A percentile compares a stretch with the other conserved stretches of the same genome.
These are phyloP conservation scores for Myotis davidii DNA, from an alignment of 2,113 vertebrate genomes.

Conservation along the genomic window DNA sequence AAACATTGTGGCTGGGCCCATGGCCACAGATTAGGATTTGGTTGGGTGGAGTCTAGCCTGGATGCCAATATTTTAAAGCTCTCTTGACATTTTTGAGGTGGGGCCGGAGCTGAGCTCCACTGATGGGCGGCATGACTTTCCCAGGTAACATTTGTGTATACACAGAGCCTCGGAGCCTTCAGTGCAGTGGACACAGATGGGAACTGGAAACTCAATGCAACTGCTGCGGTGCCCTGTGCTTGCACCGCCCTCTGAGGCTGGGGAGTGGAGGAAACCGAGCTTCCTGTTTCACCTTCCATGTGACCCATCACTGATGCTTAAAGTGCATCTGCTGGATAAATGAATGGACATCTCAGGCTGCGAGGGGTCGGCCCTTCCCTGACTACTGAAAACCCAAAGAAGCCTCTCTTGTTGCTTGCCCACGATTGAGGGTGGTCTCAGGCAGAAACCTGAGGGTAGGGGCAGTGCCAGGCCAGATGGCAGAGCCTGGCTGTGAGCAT, in stretches of 20 bases:
- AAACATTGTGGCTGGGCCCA: rapidly evolving
- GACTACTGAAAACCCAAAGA: no score
- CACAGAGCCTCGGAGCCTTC: background rate
- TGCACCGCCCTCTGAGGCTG: no score
- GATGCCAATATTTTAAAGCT: background rate
- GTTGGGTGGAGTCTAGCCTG: background rate
- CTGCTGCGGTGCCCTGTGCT: no score
- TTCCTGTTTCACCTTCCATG: background rate
- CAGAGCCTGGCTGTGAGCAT: background rate
- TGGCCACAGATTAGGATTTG: background rate
- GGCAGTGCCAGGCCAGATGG: background rate
- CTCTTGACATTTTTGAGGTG: rapidly evolving
- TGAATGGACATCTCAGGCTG: background rate
- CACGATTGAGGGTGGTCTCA: background rate
- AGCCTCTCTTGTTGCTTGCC: background rate
- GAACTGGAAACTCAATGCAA: background rate
- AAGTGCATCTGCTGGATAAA: background rate
- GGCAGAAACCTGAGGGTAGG: background rate
- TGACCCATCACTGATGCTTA: rapidly evolving
- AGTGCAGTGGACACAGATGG: background rate
- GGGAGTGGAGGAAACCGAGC: background rate
- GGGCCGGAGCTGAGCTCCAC: background rate
- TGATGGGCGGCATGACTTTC: background rate
- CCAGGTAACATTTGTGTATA: background rate
- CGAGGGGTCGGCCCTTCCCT: background rate